These are phyloP conservation scores for Netelia melanura DNA, from an alignment of 2,888 invertebrate species.

Conservation along the genomic window DNA sequence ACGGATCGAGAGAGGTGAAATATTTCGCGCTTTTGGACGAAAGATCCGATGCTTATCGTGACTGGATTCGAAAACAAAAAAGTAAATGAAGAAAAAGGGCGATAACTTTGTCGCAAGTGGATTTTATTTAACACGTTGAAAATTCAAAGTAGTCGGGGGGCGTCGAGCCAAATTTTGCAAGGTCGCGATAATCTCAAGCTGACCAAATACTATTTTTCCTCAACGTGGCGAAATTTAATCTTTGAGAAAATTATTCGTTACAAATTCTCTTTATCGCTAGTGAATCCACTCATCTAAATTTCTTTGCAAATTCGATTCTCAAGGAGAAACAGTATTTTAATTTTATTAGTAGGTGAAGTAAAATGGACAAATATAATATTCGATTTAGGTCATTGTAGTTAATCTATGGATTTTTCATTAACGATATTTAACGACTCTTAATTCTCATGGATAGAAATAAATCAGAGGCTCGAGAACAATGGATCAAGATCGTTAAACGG, in stretches of 20 bases:
- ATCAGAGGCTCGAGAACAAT: neutral
- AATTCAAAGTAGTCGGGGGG: neutral
- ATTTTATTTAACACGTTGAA: neutral
- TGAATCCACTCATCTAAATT: no score
- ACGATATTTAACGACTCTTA: neutral
- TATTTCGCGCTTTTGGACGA: neutral
- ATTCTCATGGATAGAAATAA: neutral
- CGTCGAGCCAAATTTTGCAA: neutral
- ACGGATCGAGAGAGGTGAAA: neutral
- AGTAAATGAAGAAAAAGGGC: neutral
- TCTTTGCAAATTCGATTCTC: no score
- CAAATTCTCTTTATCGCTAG: no score
- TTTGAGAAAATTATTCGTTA: neutral
- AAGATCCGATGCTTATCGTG: slow-evolving; percentile 5
- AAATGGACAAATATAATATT: no score
- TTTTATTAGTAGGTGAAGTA: no score
- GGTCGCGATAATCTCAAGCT: neutral
- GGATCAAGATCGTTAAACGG: neutral
- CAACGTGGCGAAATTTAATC: neutral
- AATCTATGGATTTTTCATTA: neutral
- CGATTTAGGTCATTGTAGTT: no score
- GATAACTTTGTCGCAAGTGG: neutral
- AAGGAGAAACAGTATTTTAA: no score
- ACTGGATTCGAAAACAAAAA: neutral
- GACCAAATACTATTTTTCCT: neutral